Conservation (phyloP, 2,113 vertebrate species). For the Chaetops frenatus region DNA sequence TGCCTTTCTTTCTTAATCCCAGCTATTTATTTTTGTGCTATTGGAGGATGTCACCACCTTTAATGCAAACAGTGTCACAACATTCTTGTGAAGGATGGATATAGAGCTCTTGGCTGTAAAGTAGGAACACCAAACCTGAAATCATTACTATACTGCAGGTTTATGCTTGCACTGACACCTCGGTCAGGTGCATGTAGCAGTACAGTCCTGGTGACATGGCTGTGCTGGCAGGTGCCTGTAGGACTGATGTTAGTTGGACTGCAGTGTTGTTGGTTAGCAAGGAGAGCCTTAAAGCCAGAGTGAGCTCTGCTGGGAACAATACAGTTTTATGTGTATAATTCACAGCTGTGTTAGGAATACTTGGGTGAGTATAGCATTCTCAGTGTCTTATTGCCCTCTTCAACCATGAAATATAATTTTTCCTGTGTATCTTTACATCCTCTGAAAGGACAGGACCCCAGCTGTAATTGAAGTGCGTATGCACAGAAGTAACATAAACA, state of each 20-base stretch:
- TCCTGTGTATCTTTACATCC: background rate
- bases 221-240: background rate
- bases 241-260: background rate
- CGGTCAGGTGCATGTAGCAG: rapidly evolving
- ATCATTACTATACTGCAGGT: background rate
- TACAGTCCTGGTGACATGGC: background rate
- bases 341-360: background rate
- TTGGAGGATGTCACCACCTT: background rate
- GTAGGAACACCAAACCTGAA: background rate
- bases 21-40: background rate
- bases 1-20: background rate
- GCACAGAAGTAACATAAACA: background rate
- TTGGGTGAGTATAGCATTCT: background rate
- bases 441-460: background rate
- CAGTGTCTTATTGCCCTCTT: background rate
- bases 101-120: rapidly evolving
- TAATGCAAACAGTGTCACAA: background rate
- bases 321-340: background rate
- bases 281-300: background rate
- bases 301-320: background rate
- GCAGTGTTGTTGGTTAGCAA: background rate
- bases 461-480: background rate
- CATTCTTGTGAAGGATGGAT: background rate
- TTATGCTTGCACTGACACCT: background rate
- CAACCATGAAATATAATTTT: background rate